These are phyloP conservation scores for Anguilla pacifica DNA, from an alignment of 2,797 vertebrate genomes.

Conservation along the genomic window DNA sequence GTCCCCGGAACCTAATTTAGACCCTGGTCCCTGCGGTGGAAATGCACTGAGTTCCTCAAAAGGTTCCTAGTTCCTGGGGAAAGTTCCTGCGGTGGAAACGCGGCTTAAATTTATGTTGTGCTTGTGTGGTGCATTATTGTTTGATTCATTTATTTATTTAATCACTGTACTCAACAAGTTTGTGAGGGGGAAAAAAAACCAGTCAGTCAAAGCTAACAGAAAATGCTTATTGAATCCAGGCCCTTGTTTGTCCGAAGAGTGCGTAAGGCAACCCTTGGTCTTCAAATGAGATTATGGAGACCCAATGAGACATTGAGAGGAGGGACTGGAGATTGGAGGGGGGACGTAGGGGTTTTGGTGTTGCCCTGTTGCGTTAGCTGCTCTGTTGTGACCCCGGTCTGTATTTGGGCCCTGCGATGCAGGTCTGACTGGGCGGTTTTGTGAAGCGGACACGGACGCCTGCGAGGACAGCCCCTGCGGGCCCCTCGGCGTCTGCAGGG, in stretches of 20 bases:
- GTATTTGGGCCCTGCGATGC: conserved; percentile 35
- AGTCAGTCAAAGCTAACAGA: background rate
- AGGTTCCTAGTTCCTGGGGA: too few species aligned
- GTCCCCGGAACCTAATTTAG: too few species aligned
- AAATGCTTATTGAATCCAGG: background rate
- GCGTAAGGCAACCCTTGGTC: background rate
- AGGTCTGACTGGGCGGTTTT: conserved; percentile 72
- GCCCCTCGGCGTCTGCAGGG: conserved; percentile 75
- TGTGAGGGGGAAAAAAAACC: background rate
- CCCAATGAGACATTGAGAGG: too few species aligned
- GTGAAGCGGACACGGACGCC: conserved; percentile 67
- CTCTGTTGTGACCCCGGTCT: background rate
- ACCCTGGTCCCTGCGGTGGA: too few species aligned
- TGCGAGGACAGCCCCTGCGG: conserved; percentile 79
- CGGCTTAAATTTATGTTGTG: too few species aligned
- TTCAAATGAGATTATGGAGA: background rate
- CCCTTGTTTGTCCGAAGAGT: background rate
- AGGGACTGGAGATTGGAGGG: too few species aligned
- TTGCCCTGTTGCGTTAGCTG: background rate
- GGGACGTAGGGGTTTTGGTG: too few species aligned
- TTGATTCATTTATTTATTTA: background rate
- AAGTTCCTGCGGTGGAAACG: too few species aligned
- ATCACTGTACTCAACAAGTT: background rate
- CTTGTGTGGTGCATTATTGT: too few species aligned
- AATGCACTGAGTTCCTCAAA: too few species aligned